Conservation (phyloP, 2,888 invertebrate species). For the Platerodrilus igneus region DNA sequence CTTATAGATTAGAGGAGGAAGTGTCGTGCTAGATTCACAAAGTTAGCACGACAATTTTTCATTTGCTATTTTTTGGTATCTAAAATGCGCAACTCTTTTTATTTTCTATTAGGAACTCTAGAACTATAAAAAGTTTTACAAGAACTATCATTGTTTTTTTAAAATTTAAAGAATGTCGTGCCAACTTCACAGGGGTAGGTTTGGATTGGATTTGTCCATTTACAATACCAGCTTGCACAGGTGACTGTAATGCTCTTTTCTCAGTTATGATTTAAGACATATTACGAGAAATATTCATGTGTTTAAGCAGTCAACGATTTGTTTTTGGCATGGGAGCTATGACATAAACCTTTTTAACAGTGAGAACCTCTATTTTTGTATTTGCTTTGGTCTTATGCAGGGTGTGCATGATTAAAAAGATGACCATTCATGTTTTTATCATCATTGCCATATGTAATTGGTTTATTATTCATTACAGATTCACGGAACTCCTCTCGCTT, state of each 20-base stretch:
- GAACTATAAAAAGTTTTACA: too few relatives aligned
- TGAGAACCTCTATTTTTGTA: conserved; percentile 26
- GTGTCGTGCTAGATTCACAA: too few relatives aligned
- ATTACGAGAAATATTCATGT: conserved; percentile 67
- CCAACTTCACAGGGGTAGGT: too few relatives aligned
- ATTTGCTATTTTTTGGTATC: too few relatives aligned
- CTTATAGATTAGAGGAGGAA: too few relatives aligned
- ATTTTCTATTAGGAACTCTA: too few relatives aligned
- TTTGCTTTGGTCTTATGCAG: conserved; percentile 19
- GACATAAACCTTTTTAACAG: conserved; percentile 66
- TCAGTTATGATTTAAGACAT: conserved; percentile 27
- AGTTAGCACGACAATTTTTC: too few relatives aligned
- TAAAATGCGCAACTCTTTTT: too few relatives aligned
- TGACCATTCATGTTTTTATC: conserved; percentile 20
- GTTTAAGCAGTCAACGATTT: conserved; percentile 90
- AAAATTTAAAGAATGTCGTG: too few relatives aligned
- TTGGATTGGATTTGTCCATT: conserved; percentile 29
- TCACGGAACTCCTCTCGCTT: conserved; percentile 38
- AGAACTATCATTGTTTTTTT: too few relatives aligned
- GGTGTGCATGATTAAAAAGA: conserved; percentile 22
- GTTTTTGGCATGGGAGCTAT: conserved; percentile 80
- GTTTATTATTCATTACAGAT: conserved; percentile 27
- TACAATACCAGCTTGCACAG: conserved; percentile 35
- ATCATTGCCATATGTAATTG: conserved; percentile 25
- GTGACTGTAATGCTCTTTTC: conserved; percentile 37